phyloP scores from a whole-genome alignment of 2,113 vertebrate species.

The Hippocampus barbouri region DNA sequence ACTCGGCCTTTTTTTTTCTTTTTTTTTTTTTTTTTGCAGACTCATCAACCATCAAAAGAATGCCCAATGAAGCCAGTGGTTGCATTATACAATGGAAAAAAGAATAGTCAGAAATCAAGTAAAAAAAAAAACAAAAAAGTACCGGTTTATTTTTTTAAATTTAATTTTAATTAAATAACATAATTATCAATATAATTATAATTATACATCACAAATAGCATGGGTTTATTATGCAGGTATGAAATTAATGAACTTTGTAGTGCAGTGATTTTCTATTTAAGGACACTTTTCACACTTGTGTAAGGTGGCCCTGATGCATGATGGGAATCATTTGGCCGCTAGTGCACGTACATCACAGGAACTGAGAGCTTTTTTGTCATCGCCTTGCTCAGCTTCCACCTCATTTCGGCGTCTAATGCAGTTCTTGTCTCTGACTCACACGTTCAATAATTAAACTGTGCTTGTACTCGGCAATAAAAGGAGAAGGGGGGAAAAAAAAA shows the following conservation, averaged over 20 bases:
- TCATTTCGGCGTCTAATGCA: slow-evolving; percentile 45
- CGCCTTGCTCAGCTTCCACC: slow-evolving; percentile 24
- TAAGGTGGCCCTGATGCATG: neutral
- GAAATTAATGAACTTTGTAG: slow-evolving; percentile 6
- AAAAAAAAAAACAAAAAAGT: neutral
- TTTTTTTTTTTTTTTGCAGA: slow-evolving; percentile 22
- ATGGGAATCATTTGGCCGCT: slow-evolving; percentile 30
- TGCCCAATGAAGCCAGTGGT: slow-evolving; percentile 21
- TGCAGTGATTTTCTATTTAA: neutral
- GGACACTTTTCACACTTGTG: slow-evolving; percentile 9
- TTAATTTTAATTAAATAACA: no score
- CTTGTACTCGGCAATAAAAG: neutral
- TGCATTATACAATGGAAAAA: neutral
- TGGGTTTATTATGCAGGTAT: neutral
- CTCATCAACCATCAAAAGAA: slow-evolving; percentile 47
- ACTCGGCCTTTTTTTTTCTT: slow-evolving; percentile 31
- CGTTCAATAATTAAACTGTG: slow-evolving; percentile 59
- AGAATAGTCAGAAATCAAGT: slow-evolving; percentile 19
- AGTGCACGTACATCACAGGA: slow-evolving; percentile 3
- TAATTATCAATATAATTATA: no score
- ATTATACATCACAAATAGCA: neutral
- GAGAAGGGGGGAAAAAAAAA: slow-evolving; percentile 6
- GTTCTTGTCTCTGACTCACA: slow-evolving; percentile 15
- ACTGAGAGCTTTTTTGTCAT: neutral
- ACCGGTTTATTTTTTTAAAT: no score